phyloP scores from a whole-genome alignment of 2,888 invertebrate genomes.

The Augiades crinisus region DNA sequence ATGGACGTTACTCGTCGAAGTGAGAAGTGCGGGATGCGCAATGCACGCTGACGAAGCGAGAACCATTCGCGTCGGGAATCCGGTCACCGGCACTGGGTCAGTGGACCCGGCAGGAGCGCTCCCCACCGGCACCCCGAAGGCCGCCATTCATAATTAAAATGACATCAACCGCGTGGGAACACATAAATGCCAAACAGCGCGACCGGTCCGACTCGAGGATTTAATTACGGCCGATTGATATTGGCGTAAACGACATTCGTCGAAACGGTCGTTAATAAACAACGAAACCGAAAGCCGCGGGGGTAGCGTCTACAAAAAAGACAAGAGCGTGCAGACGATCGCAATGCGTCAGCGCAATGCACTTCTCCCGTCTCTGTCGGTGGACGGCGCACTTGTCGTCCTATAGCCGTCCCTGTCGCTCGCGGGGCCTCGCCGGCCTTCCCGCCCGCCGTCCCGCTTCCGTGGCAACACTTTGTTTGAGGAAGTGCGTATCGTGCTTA shows the following conservation, averaged over 20 bases:
- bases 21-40: constrained; percentile 38
- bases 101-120: constrained; percentile 54
- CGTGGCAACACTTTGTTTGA: constrained; percentile 51
- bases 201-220: constrained; percentile 68
- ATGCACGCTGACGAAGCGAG: constrained; percentile 65
- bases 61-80: constrained; percentile 49
- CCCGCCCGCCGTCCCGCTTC: constrained; percentile 37
- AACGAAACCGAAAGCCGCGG: constrained; percentile 65
- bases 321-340: constrained; percentile 60
- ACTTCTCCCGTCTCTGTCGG: constrained; percentile 56
- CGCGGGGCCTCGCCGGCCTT: constrained; percentile 31
- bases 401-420: constrained; percentile 45
- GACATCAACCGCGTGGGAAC: constrained; percentile 79
- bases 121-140: constrained; percentile 46
- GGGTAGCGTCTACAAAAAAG: constrained; percentile 59
- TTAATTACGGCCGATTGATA: constrained; percentile 70
- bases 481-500: constrained; percentile 63
- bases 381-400: constrained; percentile 51
- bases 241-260: constrained; percentile 58
- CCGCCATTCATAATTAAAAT: constrained; percentile 72
- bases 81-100: constrained; percentile 65
- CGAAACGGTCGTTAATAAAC: constrained; percentile 49
- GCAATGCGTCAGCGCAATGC: constrained; percentile 76
- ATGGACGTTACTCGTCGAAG: constrained; percentile 51
- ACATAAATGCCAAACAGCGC: constrained; percentile 62